Evolutionary conservation across 64 coral and sea anemone genomes (phyloP), one percentile per base, ranked within the genome.

Genomic region (Stichodactyla helianthus): DNA sequence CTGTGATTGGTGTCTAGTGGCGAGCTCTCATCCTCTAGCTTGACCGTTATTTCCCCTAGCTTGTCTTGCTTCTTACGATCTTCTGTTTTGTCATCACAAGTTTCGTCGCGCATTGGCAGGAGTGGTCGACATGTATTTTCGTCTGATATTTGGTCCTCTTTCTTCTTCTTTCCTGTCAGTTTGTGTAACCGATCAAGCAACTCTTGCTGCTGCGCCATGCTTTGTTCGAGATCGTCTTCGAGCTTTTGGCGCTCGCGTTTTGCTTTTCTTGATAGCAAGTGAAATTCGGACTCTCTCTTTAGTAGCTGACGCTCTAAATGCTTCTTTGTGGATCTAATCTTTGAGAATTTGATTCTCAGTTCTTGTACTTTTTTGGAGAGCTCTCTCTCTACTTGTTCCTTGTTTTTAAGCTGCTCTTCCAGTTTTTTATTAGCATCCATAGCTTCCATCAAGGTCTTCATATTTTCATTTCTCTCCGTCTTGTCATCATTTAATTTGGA

Each of bases 401-500:
- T 74, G 6, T 74, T 74, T 31, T 74, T 74, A 8, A 74, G 68
- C 0, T 74, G 25, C 11, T 74, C 68, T 74, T 74, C 26, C 0
- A 74, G 11, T 25, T 74, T 74, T 31, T 27, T 74, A 10, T 74
- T 74, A 23, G 68, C 68, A 74, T 74, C 25, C 68, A 74, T 74
- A 10, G 68, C 68, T 74, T 74, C 68, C 68, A 74, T 74, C 68
- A 74, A 74, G 22, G 26, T 74, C 10, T 74, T 74, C 26, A 74
- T 74, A 31, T 31, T 74, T 4, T 74, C 11, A 0, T 74, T 23
- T 74, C 4, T 74, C 12, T 74, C 68, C 11, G 22, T 23, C 23
- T 74, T 74, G 10, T 74, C 68, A 25, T 6, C 68, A 31, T 10
- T 35, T 23, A 74, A 35, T 8, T 74, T n/a, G 0, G 22, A 14